phyloP scores from a whole-genome alignment of 30 jellyfish, hydroid and myxozoan species.

The Rhopilema esculentum region DNA sequence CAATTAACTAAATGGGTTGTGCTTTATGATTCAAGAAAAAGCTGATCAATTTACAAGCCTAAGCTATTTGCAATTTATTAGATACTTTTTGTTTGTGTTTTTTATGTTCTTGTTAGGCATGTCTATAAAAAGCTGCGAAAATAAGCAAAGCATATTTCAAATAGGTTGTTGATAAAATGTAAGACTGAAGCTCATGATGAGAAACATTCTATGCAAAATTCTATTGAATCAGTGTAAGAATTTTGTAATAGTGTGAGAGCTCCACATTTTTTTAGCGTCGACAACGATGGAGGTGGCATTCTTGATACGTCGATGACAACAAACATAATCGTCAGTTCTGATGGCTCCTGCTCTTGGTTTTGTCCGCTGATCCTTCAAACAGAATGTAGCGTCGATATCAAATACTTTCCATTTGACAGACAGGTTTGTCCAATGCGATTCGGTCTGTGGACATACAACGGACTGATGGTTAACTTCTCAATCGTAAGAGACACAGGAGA shows the following conservation, averaged over 20 bases:
- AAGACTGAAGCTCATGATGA: no score
- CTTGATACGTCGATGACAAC: constrained; percentile 76
- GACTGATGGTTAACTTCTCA: constrained; percentile 52
- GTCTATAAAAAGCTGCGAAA: no score
- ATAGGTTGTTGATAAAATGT: no score
- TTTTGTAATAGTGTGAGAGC: no score
- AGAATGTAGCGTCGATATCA: constrained; percentile 77
- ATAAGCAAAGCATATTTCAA: no score
- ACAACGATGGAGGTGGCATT: constrained; percentile 72
- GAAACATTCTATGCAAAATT: no score
- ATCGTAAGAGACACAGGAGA: constrained; percentile 44
- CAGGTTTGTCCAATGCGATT: constrained; percentile 85
- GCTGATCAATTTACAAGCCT: no score
- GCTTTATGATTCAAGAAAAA: no score
- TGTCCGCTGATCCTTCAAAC: constrained; percentile 80
- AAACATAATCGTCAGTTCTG: constrained; percentile 40
- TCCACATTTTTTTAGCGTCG: constrained; percentile 72
- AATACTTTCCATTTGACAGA: constrained; percentile 85
- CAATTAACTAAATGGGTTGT: not conserved
- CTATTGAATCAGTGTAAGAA: no score
- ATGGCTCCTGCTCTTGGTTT: constrained; percentile 79
- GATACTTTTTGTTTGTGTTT: no score
- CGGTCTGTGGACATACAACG: constrained; percentile 92
- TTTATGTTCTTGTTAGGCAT: no score
- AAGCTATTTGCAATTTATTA: no score